A percentile compares a stretch with the other conserved stretches of the same genome.
These are phyloP conservation scores for Paratrypauchen microcephalus DNA, from an alignment of 2,797 vertebrate species.

Conservation along the genomic window DNA sequence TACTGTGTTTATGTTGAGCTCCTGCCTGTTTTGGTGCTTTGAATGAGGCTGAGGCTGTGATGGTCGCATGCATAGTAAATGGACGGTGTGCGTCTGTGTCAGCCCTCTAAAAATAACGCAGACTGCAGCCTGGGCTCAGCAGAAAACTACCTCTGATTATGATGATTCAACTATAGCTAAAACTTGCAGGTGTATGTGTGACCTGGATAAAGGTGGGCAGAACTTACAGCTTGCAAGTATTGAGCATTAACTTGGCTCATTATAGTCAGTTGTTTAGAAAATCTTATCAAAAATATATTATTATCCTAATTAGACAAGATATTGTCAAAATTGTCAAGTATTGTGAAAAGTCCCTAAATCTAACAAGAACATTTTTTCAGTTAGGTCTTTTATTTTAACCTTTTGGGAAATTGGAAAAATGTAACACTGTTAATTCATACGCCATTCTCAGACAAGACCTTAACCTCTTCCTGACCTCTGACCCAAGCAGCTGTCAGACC, in stretches of 20 bases:
- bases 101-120: constrained; percentile 78
- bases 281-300: not conserved
- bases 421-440: constrained; percentile 44
- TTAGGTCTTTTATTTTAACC: not conserved
- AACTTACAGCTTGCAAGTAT: constrained; percentile 46
- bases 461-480: constrained; percentile 59
- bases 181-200: constrained; percentile 67
- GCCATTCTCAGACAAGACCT: constrained; percentile 43
- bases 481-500: constrained; percentile 70
- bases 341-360: not conserved
- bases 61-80: constrained; percentile 66
- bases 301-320: not conserved
- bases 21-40: constrained; percentile 69
- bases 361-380: not conserved
- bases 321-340: not conserved
- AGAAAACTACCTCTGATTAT: constrained; percentile 77
- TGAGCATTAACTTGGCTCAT: constrained; percentile 38
- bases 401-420: constrained; percentile 14
- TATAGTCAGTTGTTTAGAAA: constrained; percentile 20
- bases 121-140: constrained; percentile 74
- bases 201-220: constrained; percentile 40
- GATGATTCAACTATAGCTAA: constrained; percentile 77
- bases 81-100: constrained; percentile 74
- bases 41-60: constrained; percentile 60
- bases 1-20: constrained; percentile 68